Conservation (phyloP, 2,113 vertebrate species). For the Geococcyx californianus region DNA sequence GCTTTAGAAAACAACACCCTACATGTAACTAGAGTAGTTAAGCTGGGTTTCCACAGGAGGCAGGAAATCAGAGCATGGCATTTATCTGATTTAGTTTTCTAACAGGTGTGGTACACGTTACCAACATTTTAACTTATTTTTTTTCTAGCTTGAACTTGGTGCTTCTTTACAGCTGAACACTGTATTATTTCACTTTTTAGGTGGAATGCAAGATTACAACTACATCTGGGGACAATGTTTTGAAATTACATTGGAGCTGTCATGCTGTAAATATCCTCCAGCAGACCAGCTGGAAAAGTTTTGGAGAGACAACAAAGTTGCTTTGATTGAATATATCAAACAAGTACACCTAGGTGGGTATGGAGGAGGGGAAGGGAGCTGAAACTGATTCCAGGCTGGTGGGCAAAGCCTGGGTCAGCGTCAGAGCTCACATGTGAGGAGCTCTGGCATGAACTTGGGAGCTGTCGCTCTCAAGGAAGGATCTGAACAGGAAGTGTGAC, state of each 20-base stretch:
- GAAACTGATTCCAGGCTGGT: not conserved
- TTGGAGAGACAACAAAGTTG: conserved; percentile 86
- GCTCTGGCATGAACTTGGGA: not conserved
- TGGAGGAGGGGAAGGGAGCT: accelerated
- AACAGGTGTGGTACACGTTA: not conserved
- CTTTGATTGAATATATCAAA: conserved; percentile 87
- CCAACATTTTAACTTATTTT: not conserved
- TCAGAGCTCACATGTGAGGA: not conserved
- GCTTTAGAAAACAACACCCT: not conserved
- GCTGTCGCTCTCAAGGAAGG: not conserved
- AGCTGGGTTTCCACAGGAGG: not conserved
- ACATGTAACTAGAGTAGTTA: not conserved
- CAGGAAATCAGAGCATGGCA: not conserved
- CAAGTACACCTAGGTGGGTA: conserved; percentile 92
- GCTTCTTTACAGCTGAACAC: not conserved
- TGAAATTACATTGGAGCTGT: conserved; percentile 92
- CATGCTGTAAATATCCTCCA: conserved; percentile 93
- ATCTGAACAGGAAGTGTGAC: not conserved
- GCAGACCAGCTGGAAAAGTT: conserved; percentile 75
- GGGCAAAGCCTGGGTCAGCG: not conserved
- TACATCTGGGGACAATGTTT: conserved; percentile 93
- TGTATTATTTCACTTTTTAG: conserved; percentile 71
- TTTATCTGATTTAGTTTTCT: not conserved
- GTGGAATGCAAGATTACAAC: conserved; percentile 99
- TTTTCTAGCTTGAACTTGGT: not conserved